Percentiles rank a stretch among this genome's conserved stretches.
Conservation (phyloP, 2,888 invertebrate genomes). For the Saturnia japonica region DNA sequence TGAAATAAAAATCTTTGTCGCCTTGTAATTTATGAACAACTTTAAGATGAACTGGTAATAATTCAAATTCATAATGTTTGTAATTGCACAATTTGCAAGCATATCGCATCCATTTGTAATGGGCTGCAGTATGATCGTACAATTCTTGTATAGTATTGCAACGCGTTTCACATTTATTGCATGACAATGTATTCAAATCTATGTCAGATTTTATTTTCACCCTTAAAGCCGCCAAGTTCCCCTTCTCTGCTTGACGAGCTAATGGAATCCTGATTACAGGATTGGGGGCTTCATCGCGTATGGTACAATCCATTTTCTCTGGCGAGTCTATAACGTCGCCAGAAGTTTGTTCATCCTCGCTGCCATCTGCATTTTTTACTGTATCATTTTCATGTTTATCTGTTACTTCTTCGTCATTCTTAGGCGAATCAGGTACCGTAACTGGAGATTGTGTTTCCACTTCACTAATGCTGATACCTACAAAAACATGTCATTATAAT, state of each 20-base stretch:
- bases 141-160: constrained; percentile 77
- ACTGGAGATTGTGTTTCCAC: constrained; percentile 17
- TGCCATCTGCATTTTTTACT: constrained; percentile 42
- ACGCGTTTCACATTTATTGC: constrained; percentile 78
- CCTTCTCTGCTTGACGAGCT: constrained; percentile 65
- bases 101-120: constrained; percentile 88
- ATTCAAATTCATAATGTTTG: constrained; percentile 84
- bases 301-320: constrained; percentile 35
- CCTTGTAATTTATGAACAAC: constrained; percentile 83
- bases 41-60: constrained; percentile 85
- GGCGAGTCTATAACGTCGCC: constrained; percentile 45
- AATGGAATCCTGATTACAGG: constrained; percentile 54
- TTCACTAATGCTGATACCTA: constrained; percentile 22
- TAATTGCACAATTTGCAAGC: constrained; percentile 89
- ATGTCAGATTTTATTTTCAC: constrained; percentile 65
- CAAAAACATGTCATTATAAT: constrained; percentile 2
- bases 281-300: constrained; percentile 24
- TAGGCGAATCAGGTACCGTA: constrained; percentile 1
- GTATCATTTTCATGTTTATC: constrained; percentile 34
- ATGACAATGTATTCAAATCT: constrained; percentile 65
- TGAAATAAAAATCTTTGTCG: constrained; percentile 76
- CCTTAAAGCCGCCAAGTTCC: constrained; percentile 64
- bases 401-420: constrained; percentile 31
- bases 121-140: constrained; percentile 83
- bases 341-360: constrained; percentile 43